A percentile compares a stretch with the other conserved stretches of the same genome.
Conservation (phyloP, 2,113 vertebrate genomes). For the Anoura caudifer region DNA sequence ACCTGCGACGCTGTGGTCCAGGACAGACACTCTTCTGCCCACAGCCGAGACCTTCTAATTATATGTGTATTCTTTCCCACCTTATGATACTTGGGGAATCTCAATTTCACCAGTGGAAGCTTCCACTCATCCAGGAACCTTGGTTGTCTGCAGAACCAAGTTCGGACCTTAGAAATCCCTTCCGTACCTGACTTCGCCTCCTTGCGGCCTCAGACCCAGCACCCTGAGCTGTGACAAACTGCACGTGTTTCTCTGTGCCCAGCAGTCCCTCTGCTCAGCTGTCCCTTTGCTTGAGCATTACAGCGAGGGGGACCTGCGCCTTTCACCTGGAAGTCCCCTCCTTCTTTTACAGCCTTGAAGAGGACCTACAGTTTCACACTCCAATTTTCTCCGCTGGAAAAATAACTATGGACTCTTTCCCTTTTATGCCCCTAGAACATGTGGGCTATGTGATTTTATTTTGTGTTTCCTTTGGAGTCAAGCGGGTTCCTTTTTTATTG, state of each 20-base stretch:
- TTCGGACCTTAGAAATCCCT: not conserved
- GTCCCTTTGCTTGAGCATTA: too few species aligned
- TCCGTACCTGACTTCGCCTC: not conserved
- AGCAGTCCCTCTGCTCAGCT: not conserved
- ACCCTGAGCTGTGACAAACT: not conserved
- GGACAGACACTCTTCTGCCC: not conserved
- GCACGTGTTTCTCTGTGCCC: rapidly evolving
- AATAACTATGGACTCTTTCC: not conserved
- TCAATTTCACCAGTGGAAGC: not conserved
- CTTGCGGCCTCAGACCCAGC: not conserved
- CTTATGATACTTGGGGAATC: not conserved
- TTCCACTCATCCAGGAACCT: not conserved
- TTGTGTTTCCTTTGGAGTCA: not conserved
- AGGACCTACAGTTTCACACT: not conserved
- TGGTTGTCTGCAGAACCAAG: not conserved
- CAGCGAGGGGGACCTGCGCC: not conserved
- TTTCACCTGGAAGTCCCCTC: not conserved
- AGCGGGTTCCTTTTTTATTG: not conserved
- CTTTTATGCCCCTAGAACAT: not conserved
- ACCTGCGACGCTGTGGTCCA: not conserved
- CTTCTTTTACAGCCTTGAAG: not conserved
- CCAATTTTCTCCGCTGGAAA: not conserved
- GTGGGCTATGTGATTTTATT: not conserved
- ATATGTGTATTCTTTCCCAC: not conserved
- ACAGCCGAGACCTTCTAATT: not conserved